These are phyloP conservation scores for Lemur catta DNA, from an alignment of 2,797 vertebrate species.

Conservation along the genomic window DNA sequence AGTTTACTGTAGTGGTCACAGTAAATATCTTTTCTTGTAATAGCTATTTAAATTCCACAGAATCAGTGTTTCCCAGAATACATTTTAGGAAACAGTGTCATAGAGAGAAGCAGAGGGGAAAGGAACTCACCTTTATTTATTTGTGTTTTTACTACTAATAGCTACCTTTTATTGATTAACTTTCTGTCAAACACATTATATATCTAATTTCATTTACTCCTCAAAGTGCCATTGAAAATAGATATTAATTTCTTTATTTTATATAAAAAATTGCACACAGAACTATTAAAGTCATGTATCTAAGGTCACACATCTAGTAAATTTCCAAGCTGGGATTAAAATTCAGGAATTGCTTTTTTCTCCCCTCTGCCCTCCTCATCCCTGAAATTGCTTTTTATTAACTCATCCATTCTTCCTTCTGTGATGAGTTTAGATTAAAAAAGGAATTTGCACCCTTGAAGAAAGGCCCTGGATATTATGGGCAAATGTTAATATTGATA, in stretches of 20 bases:
- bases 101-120: neutral
- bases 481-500: neutral
- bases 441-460: neutral
- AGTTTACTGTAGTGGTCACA: neutral
- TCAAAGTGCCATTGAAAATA: neutral
- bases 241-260: neutral
- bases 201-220: neutral
- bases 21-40: slow-evolving; percentile 36
- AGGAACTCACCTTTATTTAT: neutral
- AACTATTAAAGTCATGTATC: neutral
- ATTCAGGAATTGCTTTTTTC: neutral
- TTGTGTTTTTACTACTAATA: neutral
- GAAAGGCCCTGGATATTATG: neutral
- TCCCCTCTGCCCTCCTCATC: neutral
- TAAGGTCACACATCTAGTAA: neutral
- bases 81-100: slow-evolving; percentile 12
- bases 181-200: neutral
- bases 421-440: neutral
- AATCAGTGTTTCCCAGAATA: slow-evolving; percentile 42
- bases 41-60: slow-evolving; percentile 16
- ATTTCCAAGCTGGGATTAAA: neutral
- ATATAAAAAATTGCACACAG: neutral
- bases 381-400: neutral
- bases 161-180: neutral
- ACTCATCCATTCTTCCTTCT: neutral